A percentile compares a stretch with the other conserved stretches of the same genome.
Evolutionary conservation across 2,113 vertebrate species (phyloP).

Genomic region (Anser cygnoides): DNA sequence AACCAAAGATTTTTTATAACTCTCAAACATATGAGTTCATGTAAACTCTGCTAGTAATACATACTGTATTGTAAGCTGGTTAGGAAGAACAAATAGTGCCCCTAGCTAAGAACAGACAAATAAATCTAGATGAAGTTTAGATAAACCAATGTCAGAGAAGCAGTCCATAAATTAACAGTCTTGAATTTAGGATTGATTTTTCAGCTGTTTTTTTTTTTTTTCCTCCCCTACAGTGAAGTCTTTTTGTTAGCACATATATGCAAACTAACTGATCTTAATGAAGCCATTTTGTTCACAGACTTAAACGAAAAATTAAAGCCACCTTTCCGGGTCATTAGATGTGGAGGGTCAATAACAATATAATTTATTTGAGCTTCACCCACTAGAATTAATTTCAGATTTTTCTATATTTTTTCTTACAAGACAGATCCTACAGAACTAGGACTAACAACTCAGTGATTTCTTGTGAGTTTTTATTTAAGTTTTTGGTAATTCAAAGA

Average conservation of each 20-base stretch:
- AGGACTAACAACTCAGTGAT: neutral
- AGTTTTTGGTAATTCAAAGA: neutral
- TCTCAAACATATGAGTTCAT: neutral
- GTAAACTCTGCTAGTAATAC: neutral
- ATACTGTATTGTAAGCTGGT: neutral
- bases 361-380: neutral
- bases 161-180: neutral
- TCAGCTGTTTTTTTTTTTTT: neutral
- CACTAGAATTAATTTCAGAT: neutral
- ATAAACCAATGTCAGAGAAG: neutral
- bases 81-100: neutral
- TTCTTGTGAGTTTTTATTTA: neutral
- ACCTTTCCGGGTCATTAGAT: neutral
- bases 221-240: neutral
- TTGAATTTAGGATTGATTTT: neutral
- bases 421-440: neutral
- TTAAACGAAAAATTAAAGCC: neutral
- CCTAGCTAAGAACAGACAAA: neutral
- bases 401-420: neutral
- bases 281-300: neutral
- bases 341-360: neutral
- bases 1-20: neutral
- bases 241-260: neutral
- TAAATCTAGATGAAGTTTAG: neutral
- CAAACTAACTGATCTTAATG: neutral